Base-by-base conservation (phyloP, 2,113 vertebrate genomes). In the Corythaixoides concolor region DNA sequence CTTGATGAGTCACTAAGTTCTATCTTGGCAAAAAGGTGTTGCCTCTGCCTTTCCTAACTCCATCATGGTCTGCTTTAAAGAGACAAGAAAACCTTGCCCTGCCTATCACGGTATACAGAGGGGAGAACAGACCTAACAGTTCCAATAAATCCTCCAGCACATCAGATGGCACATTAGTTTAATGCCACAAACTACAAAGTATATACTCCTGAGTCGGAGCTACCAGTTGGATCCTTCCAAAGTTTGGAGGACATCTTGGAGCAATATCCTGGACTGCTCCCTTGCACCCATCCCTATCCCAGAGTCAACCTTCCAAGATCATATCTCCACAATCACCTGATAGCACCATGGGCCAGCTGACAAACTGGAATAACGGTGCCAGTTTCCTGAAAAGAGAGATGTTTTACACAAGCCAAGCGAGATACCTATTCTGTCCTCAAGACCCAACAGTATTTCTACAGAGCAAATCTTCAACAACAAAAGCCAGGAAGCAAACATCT, bases 81-180 rank as follows among this genome's bases (percentile, higher is more conserved):
- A 63, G 49, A 23, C 18, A 50, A 80, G 59, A 76, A 90, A 80
- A 43, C 35, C 50, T 68, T 59, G 45, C 33, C 62, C 33, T 49
- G 35, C 17, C 33, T 59, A 11, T 45, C 50, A 30, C 0, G 0
- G 39, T 45, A 58, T 22, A 66, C 19, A 64, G 18, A n/a, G 13
- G 12, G 23, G 12, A 85, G 32, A 63, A 64, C 20, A 76, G n/a
- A 79, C n/a, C 22, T 20, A 43, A 26, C 37, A 55, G 63, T 53
- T 85, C 37, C 66, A 18, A 69, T 1, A 41, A 43, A 37, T 17
- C 23, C 49, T 72, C 43, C 88, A 87, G 52, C 26, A 53, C 23
- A 56, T 58, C 41, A 90, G 45, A 22, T 30, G 4, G 14, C 24
- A 68, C 11, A 5, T 35, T n/a, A 84, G 22, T 58, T 63, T 47